Evolutionary conservation across 2,888 invertebrate species (phyloP).

Genomic region (Tuta absoluta): DNA sequence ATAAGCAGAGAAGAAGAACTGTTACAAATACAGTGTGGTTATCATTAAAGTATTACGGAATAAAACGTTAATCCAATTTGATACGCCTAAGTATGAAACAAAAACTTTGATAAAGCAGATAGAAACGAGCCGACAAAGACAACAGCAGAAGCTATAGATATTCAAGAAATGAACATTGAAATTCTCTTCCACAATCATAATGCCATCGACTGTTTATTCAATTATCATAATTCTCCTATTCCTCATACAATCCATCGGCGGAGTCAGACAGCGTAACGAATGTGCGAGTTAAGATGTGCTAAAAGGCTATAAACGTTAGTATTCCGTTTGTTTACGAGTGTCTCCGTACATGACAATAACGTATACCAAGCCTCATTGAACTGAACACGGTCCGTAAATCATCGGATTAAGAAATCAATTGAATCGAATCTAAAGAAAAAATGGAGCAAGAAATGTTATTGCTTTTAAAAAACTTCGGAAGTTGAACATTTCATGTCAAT

Average conservation of each 20-base stretch:
- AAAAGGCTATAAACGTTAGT: conserved; percentile 69
- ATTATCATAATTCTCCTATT: conserved; percentile 20
- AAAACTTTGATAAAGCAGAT: not conserved
- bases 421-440: conserved; percentile 53
- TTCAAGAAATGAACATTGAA: conserved; percentile 20
- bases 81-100: not conserved
- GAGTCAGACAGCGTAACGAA: conserved; percentile 50
- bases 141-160: conserved; percentile 14
- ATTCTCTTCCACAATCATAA: conserved; percentile 24
- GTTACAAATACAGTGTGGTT: not conserved
- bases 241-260: conserved; percentile 33
- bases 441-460: conserved; percentile 32
- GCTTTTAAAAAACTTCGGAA: not conserved
- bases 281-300: conserved; percentile 55
- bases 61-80: not conserved
- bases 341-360: conserved; percentile 70
- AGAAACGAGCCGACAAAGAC: conserved; percentile 18
- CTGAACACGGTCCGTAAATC: conserved; percentile 67
- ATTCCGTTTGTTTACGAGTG: conserved; percentile 71
- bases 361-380: conserved; percentile 76
- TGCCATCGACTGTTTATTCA: conserved; percentile 22
- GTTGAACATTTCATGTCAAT: not conserved
- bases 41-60: not conserved
- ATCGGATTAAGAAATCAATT: conserved; percentile 62
- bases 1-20: not conserved